Base-by-base conservation (phyloP, 1,140 invertebrate genomes). In the Zaprionus camerounensis region DNA sequence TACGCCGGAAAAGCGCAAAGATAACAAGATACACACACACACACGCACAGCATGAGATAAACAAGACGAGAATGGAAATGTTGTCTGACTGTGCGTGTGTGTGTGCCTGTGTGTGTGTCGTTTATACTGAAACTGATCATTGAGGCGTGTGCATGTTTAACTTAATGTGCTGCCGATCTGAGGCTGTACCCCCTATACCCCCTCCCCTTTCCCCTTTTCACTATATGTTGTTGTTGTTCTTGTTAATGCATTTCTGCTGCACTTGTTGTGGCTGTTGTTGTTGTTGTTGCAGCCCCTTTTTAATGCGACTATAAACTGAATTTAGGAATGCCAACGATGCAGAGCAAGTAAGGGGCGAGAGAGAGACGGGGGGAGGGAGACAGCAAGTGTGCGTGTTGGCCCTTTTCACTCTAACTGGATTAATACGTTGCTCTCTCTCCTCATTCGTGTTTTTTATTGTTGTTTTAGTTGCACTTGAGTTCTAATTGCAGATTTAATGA, bases 101-200 rank as follows among this genome's bases (percentile, higher is more conserved):
- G 44, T 20, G 46, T 22, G 44, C 9, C 6, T 49, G 46, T 51
- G 46, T 64, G 61, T 31, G 59, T 46, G 38, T 11, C 15, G 62
- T 44, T 61, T 71, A 64, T 61, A 59, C 64, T 57, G 66, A 66
- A 58, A 57, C 53, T 49, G 81, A 83, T 83, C 73, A 74, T 67
- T 83, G 81, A 81, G 83, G 84, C 77, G 83, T 88, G 83, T 62
- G 59, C 73, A 62, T 88, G 71, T 72, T 86, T 83, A 80, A 83
- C 66, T 87, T 87, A 77, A 86, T 83, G 81, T 71, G 65, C 36
- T 67, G 28, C 76, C 61, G 67, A 53, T 66, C 44, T 61, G 61
- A 53, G 80, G 80, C 71, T 77, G 17, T 22, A 17, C 46, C 46
- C 46, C n/a, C n/a, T n/a, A n/a, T n/a, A n/a, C n/a, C n/a, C n/a